Evolutionary conservation across 1,140 invertebrate genomes (phyloP).

Genomic region (Diplogasteroides magnus): DNA sequence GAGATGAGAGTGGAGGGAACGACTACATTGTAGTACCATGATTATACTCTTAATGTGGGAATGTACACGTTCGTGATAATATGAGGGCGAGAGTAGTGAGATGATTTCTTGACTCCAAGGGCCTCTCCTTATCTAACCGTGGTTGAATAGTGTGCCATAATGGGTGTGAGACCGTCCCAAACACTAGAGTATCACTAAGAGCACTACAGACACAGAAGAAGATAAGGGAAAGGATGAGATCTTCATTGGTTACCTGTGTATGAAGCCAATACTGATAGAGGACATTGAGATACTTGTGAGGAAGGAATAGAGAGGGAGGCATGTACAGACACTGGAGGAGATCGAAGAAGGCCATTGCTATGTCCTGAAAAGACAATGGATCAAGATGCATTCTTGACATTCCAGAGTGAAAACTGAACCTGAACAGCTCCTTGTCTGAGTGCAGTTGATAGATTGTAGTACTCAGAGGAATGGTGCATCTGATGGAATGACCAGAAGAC

Average conservation of each 20-base stretch:
- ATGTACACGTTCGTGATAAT: background rate
- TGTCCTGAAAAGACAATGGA: slow-evolving; percentile 23
- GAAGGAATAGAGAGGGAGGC: slow-evolving; percentile 50
- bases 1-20: too few species aligned
- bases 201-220: too few species aligned
- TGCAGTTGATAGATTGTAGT: slow-evolving; percentile 78
- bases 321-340: slow-evolving; percentile 48
- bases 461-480: slow-evolving; percentile 89
- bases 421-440: slow-evolving; percentile 50
- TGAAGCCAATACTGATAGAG: slow-evolving; percentile 55
- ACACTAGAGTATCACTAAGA: too few species aligned
- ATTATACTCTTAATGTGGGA: too few species aligned
- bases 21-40: too few species aligned
- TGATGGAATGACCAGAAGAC: slow-evolving; percentile 89
- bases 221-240: too few species aligned
- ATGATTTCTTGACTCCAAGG: background rate
- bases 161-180: too few species aligned
- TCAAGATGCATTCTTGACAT: background rate
- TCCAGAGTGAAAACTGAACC: background rate
- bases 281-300: slow-evolving; percentile 52
- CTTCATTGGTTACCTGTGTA: slow-evolving; percentile 53
- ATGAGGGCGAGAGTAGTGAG: background rate
- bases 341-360: slow-evolving; percentile 55
- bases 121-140: background rate
- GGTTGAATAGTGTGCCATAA: background rate